Percentiles rank a stretch among this genome's conserved stretches.
These are phyloP conservation scores for Adelognathus sp. DNA, from an alignment of 2,888 invertebrate genomes.

Conservation along the genomic window DNA sequence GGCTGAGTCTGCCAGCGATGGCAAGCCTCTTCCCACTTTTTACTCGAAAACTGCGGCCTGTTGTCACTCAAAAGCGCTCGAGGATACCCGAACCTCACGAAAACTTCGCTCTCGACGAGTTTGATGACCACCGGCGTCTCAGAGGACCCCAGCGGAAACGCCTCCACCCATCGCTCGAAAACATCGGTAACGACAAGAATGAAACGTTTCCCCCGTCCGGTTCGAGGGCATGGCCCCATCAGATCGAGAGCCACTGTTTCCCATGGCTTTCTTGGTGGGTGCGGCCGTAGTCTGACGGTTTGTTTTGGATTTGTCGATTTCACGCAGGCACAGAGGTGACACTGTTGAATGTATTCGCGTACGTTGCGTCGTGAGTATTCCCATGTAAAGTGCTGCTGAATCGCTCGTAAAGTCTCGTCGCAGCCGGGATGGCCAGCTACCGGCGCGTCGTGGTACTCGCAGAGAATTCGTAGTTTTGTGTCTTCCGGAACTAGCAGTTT, in stretches of 20 bases:
- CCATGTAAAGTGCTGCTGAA: neutral
- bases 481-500: neutral
- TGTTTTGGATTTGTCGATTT: neutral
- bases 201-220: conserved; percentile 30
- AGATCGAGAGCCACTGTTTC: conserved; percentile 43
- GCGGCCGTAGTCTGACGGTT: neutral
- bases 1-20: too few species aligned
- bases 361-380: neutral
- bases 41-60: too few species aligned
- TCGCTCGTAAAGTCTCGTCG: neutral
- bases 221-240: conserved; percentile 48
- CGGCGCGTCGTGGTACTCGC: neutral
- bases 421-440: neutral
- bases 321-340: neutral
- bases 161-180: conserved; percentile 64
- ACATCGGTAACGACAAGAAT: conserved; percentile 63
- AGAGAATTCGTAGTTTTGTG: neutral
- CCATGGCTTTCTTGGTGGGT: conserved; percentile 10
- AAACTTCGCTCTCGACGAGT: neutral
- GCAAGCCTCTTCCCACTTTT: too few species aligned
- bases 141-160: conserved; percentile 42
- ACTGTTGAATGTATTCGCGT: neutral
- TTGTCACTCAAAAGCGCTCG: too few species aligned
- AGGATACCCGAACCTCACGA: neutral
- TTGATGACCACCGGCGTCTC: neutral